Conservation (phyloP, 2,888 invertebrate species). For the Pemphredon lugubris region DNA sequence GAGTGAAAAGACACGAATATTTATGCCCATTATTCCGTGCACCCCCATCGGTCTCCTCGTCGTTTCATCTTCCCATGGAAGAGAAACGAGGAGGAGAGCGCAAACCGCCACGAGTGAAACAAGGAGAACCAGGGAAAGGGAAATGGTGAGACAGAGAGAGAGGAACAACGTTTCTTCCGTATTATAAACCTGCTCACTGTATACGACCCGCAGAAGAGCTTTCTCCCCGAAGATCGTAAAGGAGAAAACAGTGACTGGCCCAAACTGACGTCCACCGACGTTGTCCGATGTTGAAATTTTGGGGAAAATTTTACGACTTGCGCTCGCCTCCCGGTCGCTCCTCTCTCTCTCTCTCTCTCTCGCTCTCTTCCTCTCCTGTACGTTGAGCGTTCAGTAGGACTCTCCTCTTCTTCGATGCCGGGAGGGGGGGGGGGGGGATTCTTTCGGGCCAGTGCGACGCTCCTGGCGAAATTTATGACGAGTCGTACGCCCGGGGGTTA, state of each 20-base stretch:
- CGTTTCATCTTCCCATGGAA: neutral
- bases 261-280: constrained; percentile 2
- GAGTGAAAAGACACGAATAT: constrained; percentile 66
- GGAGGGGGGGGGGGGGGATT: neutral
- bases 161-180: neutral
- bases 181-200: constrained; percentile 42
- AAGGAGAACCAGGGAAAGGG: neutral
- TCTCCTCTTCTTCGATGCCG: neutral
- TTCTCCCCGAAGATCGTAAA: constrained; percentile 43
- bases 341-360: neutral
- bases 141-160: neutral
- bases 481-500: constrained; percentile 70
- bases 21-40: constrained; percentile 52
- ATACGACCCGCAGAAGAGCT: constrained; percentile 27
- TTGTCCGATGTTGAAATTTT: constrained; percentile 35
- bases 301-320: constrained; percentile 45
- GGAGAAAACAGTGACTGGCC: constrained; percentile 47
- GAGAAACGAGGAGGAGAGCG: neutral
- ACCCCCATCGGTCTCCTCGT: constrained; percentile 9
- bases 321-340: constrained; percentile 1
- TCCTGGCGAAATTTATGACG: constrained; percentile 61
- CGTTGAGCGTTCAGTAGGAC: neutral
- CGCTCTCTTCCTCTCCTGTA: neutral
- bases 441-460: constrained; percentile 1
- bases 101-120: too few relatives aligned